Percentiles rank a stretch among this genome's conserved stretches.
Conservation (phyloP, 2,113 vertebrate genomes). For the Labeo rohita region DNA sequence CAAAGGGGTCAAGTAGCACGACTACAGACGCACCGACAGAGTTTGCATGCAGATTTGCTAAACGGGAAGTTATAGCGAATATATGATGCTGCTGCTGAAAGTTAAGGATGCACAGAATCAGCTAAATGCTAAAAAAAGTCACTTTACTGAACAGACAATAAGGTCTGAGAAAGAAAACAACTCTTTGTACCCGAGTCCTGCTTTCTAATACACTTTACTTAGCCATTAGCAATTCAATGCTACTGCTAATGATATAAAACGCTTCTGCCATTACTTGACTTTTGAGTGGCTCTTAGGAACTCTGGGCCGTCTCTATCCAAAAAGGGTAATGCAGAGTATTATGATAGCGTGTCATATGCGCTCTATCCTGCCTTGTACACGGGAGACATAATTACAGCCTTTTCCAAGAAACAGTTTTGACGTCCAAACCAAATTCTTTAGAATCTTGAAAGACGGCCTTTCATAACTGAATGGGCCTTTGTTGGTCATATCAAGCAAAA, state of each 20-base stretch:
- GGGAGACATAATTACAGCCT: background rate
- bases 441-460: background rate
- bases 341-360: background rate
- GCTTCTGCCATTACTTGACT: slow-evolving; percentile 16
- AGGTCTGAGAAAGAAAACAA: background rate
- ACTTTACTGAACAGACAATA: background rate
- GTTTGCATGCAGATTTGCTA: background rate
- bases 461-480: background rate
- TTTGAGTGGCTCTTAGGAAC: background rate
- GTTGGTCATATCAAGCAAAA: background rate
- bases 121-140: too few relatives aligned
- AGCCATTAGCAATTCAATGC: background rate
- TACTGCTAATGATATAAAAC: slow-evolving; percentile 17
- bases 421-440: background rate
- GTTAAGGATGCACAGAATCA: background rate
- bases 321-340: background rate
- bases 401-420: background rate
- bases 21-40: background rate
- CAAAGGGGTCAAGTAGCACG: background rate
- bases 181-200: background rate
- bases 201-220: background rate
- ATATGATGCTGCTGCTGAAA: background rate
- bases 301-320: background rate
- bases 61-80: background rate
- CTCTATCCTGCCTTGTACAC: background rate